Evolutionary conservation across 1,140 invertebrate species (phyloP).

Genomic region (Drosophila kurseongensis): DNA sequence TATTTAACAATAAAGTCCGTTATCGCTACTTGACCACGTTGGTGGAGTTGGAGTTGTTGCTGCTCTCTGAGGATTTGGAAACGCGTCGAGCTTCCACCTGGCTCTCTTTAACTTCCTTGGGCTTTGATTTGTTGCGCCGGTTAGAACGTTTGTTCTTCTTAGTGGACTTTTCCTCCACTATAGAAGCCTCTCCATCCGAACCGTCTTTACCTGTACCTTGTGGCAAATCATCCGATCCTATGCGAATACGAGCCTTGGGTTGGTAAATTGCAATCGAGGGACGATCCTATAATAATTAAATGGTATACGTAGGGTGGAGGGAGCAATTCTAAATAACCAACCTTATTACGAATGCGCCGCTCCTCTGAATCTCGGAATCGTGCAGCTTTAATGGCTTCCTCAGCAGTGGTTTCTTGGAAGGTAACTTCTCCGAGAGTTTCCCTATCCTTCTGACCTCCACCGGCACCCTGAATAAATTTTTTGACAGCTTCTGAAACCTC

Average conservation of each 20-base stretch:
- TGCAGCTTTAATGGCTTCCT: conserved; percentile 17
- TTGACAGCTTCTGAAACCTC: background rate
- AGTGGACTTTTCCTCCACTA: conserved; percentile 25
- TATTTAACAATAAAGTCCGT: conserved; percentile 32
- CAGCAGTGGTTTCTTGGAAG: conserved; percentile 2
- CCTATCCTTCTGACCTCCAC: background rate
- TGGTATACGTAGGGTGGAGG: background rate
- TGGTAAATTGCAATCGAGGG: conserved; percentile 83
- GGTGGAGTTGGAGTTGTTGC: conserved; percentile 13
- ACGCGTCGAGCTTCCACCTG: conserved; percentile 18
- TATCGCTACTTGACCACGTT: conserved; percentile 34
- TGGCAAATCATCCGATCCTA: conserved; percentile 53
- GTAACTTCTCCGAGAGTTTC: background rate
- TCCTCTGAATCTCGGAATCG: conserved; percentile 58
- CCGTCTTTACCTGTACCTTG: conserved; percentile 39
- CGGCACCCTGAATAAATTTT: conserved; percentile 4
- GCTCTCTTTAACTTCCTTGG: conserved; percentile 24
- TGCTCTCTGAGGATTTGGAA: conserved; percentile 66
- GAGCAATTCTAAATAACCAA: background rate
- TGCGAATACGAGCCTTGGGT: conserved; percentile 63
- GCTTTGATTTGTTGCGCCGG: conserved; percentile 58
- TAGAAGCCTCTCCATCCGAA: conserved; percentile 22
- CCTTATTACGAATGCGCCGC: conserved; percentile 85
- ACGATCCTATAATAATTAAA: conserved; percentile 71
- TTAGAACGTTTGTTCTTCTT: conserved; percentile 48